Conservation (phyloP, 2,113 vertebrate genomes). For the Lophochroa leadbeateri region DNA sequence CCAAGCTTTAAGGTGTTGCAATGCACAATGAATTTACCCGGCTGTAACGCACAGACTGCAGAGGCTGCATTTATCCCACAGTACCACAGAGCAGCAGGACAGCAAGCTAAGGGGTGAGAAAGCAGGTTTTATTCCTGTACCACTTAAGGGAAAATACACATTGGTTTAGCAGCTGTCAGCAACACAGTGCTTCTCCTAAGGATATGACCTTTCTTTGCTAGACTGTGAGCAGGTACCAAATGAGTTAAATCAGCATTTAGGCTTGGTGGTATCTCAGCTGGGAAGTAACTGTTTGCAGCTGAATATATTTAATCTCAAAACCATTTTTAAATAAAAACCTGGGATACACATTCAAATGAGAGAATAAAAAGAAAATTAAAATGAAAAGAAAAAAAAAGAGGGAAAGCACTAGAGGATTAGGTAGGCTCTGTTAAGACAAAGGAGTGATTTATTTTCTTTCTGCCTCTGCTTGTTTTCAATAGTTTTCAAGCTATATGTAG, state of each 20-base stretch:
- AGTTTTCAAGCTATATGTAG: not conserved
- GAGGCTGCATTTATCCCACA: not conserved
- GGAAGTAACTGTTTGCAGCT: not conserved
- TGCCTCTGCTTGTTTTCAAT: not conserved
- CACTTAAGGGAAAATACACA: rapidly evolving
- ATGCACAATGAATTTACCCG: not conserved
- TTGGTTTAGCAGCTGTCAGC: not conserved
- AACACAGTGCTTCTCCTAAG: not conserved
- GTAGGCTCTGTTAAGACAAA: not conserved
- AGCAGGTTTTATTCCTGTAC: not conserved
- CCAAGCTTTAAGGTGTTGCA: not conserved
- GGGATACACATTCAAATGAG: not conserved
- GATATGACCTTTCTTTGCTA: not conserved
- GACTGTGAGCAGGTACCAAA: not conserved
- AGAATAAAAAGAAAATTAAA: not conserved
- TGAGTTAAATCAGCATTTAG: not conserved
- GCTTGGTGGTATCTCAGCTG: not conserved
- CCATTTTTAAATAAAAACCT: not conserved
- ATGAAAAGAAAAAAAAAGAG: not conserved
- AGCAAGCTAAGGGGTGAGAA: not conserved
- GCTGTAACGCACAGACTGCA: not conserved
- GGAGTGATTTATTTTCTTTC: not conserved
- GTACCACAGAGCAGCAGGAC: not conserved
- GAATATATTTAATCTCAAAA: not conserved
- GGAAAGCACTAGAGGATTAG: rapidly evolving